Evolutionary conservation across 2,888 invertebrate species (phyloP).

Genomic region (Rhamphomyia laevipes): DNA sequence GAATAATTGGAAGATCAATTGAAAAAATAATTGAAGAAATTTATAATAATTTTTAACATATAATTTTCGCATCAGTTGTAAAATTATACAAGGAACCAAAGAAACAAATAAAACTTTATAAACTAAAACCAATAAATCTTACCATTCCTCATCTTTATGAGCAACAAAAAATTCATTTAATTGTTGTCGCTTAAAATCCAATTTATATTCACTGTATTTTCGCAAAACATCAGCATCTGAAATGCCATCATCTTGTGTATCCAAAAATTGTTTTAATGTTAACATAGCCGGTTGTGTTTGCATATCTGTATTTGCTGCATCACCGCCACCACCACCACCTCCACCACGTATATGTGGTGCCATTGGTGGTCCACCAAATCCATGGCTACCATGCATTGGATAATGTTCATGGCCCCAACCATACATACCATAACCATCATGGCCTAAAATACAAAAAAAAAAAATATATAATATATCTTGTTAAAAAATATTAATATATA

Average conservation of each 20-base stretch:
- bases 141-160: constrained; percentile 99
- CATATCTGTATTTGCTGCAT: constrained; percentile 25
- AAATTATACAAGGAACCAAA: too few relatives aligned
- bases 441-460: constrained; percentile 20
- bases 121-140: constrained; percentile 33
- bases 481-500: neutral
- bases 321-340: constrained; percentile 3
- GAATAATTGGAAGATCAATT: too few relatives aligned
- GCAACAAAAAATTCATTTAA: constrained; percentile 97
- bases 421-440: constrained; percentile 35
- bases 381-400: constrained; percentile 29
- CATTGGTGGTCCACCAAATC: constrained; percentile 19
- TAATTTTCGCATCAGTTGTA: too few relatives aligned
- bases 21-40: too few relatives aligned
- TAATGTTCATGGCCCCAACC: constrained; percentile 35
- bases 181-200: constrained; percentile 92
- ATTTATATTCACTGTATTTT: constrained; percentile 97
- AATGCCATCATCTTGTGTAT: constrained; percentile 93
- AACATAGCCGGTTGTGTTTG: constrained; percentile 90
- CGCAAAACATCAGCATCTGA: constrained; percentile 93
- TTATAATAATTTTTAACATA: too few relatives aligned
- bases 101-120: neutral
- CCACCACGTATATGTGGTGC: constrained; percentile 21
- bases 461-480: neutral
- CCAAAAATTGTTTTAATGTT: constrained; percentile 92